Evolutionary conservation across 2,888 invertebrate species (phyloP).

Genomic region (Acanthopleura granulata): DNA sequence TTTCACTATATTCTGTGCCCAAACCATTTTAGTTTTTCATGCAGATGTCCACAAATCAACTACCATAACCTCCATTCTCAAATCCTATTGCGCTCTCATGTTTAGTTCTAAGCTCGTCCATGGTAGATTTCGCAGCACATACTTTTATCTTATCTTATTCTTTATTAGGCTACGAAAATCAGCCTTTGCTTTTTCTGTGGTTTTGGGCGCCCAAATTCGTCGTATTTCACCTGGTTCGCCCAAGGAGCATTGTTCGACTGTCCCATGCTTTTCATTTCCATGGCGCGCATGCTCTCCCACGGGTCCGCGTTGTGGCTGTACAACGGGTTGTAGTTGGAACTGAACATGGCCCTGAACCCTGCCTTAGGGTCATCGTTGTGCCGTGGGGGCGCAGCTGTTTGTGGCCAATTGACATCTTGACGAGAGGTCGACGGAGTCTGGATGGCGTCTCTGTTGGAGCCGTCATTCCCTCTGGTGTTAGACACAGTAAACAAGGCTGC

Average conservation of each 20-base stretch:
- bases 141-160: too few species aligned
- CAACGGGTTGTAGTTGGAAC: neutral
- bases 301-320: constrained; percentile 19
- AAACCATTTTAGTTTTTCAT: too few species aligned
- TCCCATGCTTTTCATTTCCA: constrained; percentile 6
- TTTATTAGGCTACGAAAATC: neutral
- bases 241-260: constrained; percentile 6
- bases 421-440: neutral
- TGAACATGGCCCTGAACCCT: neutral
- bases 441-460: neutral
- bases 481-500: constrained; percentile 10
- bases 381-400: neutral
- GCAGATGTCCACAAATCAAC: too few species aligned
- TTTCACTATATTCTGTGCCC: too few species aligned
- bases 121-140: too few species aligned
- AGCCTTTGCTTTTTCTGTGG: constrained; percentile 7
- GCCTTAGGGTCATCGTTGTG: constrained; percentile 7
- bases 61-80: too few species aligned
- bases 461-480: neutral
- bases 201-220: constrained; percentile 9
- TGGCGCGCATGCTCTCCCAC: constrained; percentile 8
- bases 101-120: too few species aligned
- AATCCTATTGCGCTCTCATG: too few species aligned
- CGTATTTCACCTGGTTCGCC: constrained; percentile 9
- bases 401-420: neutral